Evolutionary conservation across 1,140 invertebrate species (phyloP).

Genomic region (Temnothorax nylanderi): DNA sequence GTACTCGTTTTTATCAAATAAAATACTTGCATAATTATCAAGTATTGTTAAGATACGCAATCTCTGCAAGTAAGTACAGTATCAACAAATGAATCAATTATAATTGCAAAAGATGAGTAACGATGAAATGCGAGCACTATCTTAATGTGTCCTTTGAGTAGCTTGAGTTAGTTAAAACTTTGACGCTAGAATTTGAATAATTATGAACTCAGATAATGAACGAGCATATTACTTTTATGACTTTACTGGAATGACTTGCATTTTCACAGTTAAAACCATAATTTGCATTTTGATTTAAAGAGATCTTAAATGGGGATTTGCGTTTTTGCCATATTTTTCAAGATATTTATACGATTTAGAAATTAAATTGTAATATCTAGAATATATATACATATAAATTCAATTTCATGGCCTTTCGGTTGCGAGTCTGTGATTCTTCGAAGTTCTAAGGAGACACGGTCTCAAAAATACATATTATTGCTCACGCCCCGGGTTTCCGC

Average conservation of each 20-base stretch:
- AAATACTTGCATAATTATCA: neutral
- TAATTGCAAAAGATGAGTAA: neutral
- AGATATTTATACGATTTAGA: neutral
- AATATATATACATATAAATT: conserved; percentile 12
- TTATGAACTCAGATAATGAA: neutral
- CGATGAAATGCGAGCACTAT: neutral
- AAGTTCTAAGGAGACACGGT: conserved; percentile 30
- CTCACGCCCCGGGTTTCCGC: neutral
- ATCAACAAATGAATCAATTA: neutral
- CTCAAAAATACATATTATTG: conserved; percentile 53
- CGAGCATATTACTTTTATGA: neutral
- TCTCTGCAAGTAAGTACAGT: neutral
- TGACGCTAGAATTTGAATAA: neutral
- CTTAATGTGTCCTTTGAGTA: neutral
- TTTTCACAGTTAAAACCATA: neutral
- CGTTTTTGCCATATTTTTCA: conserved; percentile 3
- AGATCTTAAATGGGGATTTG: conserved; percentile 22
- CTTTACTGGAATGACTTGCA: neutral
- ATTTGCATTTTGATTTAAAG: conserved; percentile 31
- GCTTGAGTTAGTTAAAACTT: neutral
- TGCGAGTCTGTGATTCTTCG: neutral
- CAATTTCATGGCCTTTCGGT: conserved; percentile 22
- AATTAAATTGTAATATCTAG: conserved; percentile 6
- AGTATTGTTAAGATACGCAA: neutral
- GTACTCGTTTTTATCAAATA: neutral